phyloP scores from a whole-genome alignment of 1,140 invertebrate genomes.

The Ooceraea biroi region DNA sequence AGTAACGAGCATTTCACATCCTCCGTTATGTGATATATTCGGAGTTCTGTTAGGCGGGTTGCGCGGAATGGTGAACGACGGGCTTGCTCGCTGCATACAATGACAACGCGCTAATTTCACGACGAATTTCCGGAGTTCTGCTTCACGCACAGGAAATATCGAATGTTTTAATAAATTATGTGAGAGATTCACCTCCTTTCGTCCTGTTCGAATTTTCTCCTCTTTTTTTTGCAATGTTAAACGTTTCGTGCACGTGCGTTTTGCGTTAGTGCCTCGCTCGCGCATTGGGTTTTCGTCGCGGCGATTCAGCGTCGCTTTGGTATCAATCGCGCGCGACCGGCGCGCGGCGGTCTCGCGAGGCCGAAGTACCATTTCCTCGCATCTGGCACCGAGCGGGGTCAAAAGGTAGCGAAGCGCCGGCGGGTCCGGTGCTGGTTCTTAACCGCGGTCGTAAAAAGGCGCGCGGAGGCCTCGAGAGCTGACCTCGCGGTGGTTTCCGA shows the following conservation, averaged over 20 bases:
- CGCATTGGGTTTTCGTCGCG: background rate
- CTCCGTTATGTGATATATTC: constrained; percentile 31
- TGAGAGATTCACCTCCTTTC: no score
- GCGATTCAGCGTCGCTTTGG: background rate
- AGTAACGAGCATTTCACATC: background rate
- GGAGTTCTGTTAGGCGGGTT: background rate
- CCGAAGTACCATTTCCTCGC: constrained; percentile 51
- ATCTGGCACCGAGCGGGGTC: constrained; percentile 59
- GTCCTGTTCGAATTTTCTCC: no score
- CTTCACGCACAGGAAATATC: no score
- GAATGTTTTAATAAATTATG: no score
- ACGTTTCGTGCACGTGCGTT: background rate
- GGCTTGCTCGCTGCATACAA: background rate
- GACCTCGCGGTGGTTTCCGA: constrained; percentile 71
- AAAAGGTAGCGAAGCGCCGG: constrained; percentile 62
- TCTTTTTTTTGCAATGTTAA: background rate
- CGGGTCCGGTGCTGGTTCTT: constrained; percentile 53
- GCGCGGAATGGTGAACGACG: background rate
- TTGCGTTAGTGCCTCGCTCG: background rate
- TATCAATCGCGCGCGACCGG: constrained; percentile 7
- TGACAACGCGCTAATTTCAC: background rate
- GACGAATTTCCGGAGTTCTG: background rate
- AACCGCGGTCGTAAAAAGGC: constrained; percentile 57
- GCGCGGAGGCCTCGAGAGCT: constrained; percentile 58
- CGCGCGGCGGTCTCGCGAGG: constrained; percentile 19